Conservation (phyloP, 2,888 invertebrate genomes). For the Chesias legatella region DNA sequence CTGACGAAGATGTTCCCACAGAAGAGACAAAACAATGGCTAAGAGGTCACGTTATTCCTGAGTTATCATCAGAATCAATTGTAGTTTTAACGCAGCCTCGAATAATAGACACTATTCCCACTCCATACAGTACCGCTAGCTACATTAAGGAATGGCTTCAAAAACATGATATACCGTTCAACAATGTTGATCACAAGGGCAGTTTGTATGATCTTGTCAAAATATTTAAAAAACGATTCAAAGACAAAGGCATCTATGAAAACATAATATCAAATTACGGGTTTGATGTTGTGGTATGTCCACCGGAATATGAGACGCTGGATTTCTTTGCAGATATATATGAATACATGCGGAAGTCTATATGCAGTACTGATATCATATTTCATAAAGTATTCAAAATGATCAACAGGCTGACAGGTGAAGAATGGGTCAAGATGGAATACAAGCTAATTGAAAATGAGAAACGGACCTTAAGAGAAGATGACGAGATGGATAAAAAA, state of each 20-base stretch:
- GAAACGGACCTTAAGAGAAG: slow-evolving; percentile 13
- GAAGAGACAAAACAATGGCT: slow-evolving; percentile 9
- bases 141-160: slow-evolving; percentile 15
- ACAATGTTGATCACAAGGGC: slow-evolving; percentile 5
- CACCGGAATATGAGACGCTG: slow-evolving; percentile 10
- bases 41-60: slow-evolving; percentile 5
- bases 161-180: slow-evolving; percentile 9
- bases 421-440: slow-evolving; percentile 8
- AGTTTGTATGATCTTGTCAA: slow-evolving; percentile 14
- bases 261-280: slow-evolving; percentile 15
- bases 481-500: slow-evolving; percentile 15
- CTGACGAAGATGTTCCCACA: not conserved
- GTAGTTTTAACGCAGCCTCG: slow-evolving; percentile 10
- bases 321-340: slow-evolving; percentile 13
- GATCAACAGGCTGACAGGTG: not conserved
- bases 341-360: not conserved
- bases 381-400: not conserved
- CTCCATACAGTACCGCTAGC: not conserved
- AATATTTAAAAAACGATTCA: slow-evolving; percentile 2
- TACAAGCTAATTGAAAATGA: slow-evolving; percentile 10
- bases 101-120: slow-evolving; percentile 2
- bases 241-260: slow-evolving; percentile 13
- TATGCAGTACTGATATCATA: not conserved
- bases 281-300: slow-evolving; percentile 8
- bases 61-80: slow-evolving; percentile 4